Conservation (phyloP, 1,140 invertebrate genomes). For the Drosophila punjabiensis region DNA sequence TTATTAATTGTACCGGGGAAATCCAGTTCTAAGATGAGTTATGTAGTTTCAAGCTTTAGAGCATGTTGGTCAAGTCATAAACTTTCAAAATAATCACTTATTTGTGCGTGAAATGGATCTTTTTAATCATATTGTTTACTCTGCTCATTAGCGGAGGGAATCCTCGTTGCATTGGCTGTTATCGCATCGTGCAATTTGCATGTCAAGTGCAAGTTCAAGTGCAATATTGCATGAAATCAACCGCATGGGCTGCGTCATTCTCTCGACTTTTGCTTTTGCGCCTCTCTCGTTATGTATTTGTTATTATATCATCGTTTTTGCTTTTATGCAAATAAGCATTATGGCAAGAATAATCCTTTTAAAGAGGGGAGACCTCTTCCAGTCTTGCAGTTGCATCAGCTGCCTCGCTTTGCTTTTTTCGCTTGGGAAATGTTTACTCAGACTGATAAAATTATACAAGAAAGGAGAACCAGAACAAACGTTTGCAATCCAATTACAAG, state of each 20-base stretch:
- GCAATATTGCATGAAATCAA: slow-evolving; percentile 43
- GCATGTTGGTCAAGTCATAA: background rate
- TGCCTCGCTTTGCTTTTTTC: background rate
- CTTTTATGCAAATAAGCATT: slow-evolving; percentile 20
- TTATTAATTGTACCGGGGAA: too few relatives aligned
- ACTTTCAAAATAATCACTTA: background rate
- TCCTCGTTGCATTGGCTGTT: slow-evolving; percentile 22
- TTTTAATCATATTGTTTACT: background rate
- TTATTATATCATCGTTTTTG: slow-evolving; percentile 36
- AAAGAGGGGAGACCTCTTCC: slow-evolving; percentile 3
- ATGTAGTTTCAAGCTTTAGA: too few relatives aligned
- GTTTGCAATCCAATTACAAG: slow-evolving; percentile 72
- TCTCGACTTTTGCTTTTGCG: slow-evolving; percentile 36
- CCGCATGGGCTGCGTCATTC: slow-evolving; percentile 28
- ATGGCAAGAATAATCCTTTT: slow-evolving; percentile 53
- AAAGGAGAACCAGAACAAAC: slow-evolving; percentile 38
- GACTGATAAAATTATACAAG: slow-evolving; percentile 66
- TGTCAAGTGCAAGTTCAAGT: slow-evolving; percentile 78
- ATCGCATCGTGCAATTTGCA: slow-evolving; percentile 52
- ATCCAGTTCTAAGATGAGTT: too few relatives aligned
- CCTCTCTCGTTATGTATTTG: background rate
- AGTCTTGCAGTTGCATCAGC: slow-evolving; percentile 26
- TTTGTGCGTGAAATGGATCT: slow-evolving; percentile 9
- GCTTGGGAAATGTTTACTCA: slow-evolving; percentile 20
- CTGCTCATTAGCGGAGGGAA: slow-evolving; percentile 4